phyloP scores from a whole-genome alignment of 2,113 vertebrate genomes.

The Calypte anna region DNA sequence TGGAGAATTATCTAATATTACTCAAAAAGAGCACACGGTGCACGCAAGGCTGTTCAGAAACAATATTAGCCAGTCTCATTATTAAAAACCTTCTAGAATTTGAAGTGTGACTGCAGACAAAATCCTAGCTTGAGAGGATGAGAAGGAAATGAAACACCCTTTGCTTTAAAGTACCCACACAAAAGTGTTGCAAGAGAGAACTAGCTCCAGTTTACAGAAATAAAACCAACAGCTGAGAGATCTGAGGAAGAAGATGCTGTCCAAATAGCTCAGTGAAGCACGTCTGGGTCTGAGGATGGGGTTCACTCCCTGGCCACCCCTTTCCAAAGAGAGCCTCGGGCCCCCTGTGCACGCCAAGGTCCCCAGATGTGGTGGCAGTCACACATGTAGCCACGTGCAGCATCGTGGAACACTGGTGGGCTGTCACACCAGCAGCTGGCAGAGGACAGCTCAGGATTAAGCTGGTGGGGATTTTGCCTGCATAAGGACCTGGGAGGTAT shows the following conservation, averaged over 20 bases:
- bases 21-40: conserved; percentile 11
- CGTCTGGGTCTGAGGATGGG: neutral
- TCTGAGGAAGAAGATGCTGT: neutral
- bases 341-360: accelerated
- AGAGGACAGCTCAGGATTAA: neutral
- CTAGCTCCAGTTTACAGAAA: conserved; percentile 8
- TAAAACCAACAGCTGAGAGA: neutral
- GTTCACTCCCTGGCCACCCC: neutral
- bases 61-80: conserved; percentile 51
- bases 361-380: accelerated
- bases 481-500: accelerated
- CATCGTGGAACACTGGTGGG: accelerated
- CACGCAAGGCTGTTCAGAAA: conserved; percentile 51
- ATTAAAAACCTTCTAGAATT: conserved; percentile 65
- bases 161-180: conserved; percentile 12
- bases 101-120: conserved; percentile 59
- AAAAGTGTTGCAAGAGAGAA: neutral
- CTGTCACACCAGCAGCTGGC: neutral
- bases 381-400: accelerated
- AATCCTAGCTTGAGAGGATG: conserved; percentile 41
- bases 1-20: conserved; percentile 56
- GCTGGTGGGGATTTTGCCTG: neutral
- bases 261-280: neutral
- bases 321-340: neutral
- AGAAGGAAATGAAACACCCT: conserved; percentile 73